phyloP scores from a whole-genome alignment of 2,113 vertebrate species.

The Pterocles orientalis region DNA sequence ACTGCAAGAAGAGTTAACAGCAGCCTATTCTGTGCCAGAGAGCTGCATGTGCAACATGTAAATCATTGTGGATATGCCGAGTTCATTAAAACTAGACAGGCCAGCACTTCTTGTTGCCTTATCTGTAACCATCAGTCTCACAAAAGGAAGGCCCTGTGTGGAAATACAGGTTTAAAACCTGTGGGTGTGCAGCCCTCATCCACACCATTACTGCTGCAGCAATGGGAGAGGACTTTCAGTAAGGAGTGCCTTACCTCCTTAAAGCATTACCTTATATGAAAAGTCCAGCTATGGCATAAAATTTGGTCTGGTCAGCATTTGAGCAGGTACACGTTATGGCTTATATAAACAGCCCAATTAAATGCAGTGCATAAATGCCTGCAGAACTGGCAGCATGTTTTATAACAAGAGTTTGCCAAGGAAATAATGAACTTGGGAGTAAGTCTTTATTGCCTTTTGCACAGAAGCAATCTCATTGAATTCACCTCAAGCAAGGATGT shows the following conservation, averaged over 20 bases:
- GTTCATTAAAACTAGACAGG: conserved; percentile 24
- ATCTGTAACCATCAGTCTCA: background rate
- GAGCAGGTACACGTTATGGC: background rate
- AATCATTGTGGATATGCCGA: background rate
- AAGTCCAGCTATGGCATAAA: background rate
- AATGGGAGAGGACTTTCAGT: background rate
- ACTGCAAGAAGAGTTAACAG: background rate
- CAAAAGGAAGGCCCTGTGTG: background rate
- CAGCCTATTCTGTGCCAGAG: background rate
- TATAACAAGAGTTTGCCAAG: background rate
- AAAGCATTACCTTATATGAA: background rate
- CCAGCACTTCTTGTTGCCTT: background rate
- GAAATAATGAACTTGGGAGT: background rate
- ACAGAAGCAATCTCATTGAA: background rate
- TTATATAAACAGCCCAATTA: background rate
- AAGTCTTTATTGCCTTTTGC: background rate
- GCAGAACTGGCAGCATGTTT: background rate
- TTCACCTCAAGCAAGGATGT: background rate
- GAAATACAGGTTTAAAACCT: background rate
- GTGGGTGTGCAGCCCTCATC: background rate
- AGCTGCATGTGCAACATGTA: background rate
- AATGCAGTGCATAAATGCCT: background rate
- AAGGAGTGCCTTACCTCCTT: background rate
- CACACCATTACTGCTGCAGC: background rate
- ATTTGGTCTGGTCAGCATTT: background rate